phyloP scores from a whole-genome alignment of 2,888 invertebrate genomes.

The Adelphocoris suturalis region DNA sequence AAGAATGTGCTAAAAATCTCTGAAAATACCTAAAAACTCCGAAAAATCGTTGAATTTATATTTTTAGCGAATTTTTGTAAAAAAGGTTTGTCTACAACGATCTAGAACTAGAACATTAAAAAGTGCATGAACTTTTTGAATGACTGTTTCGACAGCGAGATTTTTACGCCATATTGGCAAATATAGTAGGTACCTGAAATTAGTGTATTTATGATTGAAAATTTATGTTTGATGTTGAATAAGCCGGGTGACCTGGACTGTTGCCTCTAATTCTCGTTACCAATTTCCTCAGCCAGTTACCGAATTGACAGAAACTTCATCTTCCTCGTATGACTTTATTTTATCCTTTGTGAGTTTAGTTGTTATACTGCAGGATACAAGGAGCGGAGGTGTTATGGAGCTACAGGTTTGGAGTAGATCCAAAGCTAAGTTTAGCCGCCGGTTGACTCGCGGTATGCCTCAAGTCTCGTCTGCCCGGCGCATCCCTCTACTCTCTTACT shows the following conservation, averaged over 20 bases:
- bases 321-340: not conserved
- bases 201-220: too few species aligned
- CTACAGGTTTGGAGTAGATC: conserved; percentile 50
- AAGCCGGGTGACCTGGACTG: not conserved
- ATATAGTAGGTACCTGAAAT: too few species aligned
- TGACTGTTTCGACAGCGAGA: too few species aligned
- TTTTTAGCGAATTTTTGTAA: too few species aligned
- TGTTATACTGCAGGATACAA: conserved; percentile 24
- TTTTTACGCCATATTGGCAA: too few species aligned
- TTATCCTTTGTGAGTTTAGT: conserved; percentile 45
- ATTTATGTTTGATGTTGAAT: too few species aligned
- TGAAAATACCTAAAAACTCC: too few species aligned
- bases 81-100: too few species aligned
- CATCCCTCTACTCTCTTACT: conserved; percentile 16
- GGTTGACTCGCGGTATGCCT: conserved; percentile 46
- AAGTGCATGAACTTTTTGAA: too few species aligned
- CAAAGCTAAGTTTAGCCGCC: conserved; percentile 61
- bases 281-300: not conserved
- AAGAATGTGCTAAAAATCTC: too few species aligned
- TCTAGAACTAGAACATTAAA: too few species aligned
- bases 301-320: not conserved
- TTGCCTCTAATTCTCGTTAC: not conserved
- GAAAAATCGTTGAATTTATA: too few species aligned
- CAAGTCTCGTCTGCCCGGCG: conserved; percentile 52
- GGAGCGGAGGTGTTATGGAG: conserved; percentile 51